Evolutionary conservation across 2,888 invertebrate genomes (phyloP), one percentile per base, ranked within the genome.

Genomic region (Chloroclysta siterata): DNA sequence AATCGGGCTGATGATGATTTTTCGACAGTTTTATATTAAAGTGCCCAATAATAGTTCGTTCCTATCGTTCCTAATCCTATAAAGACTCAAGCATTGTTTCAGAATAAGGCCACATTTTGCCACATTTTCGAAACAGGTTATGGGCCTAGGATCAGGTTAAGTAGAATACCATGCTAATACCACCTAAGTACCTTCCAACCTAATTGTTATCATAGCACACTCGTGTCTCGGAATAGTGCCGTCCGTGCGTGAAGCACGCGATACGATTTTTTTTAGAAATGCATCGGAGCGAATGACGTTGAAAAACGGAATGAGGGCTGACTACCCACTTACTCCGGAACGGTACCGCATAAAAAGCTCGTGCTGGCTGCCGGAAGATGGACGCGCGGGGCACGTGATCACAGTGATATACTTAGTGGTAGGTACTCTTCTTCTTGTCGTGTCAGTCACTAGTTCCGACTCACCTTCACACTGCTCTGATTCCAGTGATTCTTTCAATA

Each of bases 241-340:
- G 69, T 67, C 56, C 57, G 72, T 77, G 78, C 81, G 82, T 84
- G 79, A 81, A 77, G 76, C 88, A 86, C 85, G 88, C 88, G 78
- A 88, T 65, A 76, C 65, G 65, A 11, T 81, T 88, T 88, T 52
- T 89, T 82, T 82, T 78, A 79, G 74, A 75, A 80, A 80, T 76
- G 85, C 89, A 87, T 61, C 83, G 74, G 83, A 85, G 79, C 87
- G 85, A 83, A 71, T 78, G 83, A 81, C 79, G 78, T 78, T 58
- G 83, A 87, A 89, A 89, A 89, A 88, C 80, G 77, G 78, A 89
- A 88, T 80, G 81, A 81, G 82, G 86, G 80, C 46, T 17, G 15
- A 46, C 46, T 46, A 46, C 29, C 28, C 28, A 50, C 50, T 22
- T 84, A 80, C 66, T 65, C 66, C 66, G 71, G 75, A 87, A 88